phyloP scores from a whole-genome alignment of 2,888 invertebrate species.

The Creontiades dilutus region DNA sequence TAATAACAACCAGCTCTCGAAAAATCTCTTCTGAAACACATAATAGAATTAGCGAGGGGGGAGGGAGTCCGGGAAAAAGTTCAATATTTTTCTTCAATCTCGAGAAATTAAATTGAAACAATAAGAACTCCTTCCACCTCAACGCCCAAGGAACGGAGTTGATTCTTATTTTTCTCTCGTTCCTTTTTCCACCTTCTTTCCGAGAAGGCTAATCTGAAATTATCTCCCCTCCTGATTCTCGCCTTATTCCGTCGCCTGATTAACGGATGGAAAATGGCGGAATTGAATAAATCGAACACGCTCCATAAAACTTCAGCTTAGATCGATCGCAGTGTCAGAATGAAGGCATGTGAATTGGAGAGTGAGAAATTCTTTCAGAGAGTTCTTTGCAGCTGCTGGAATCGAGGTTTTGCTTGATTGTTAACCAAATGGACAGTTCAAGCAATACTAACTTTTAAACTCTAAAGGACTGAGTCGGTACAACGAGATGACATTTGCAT shows the following conservation, averaged over 20 bases:
- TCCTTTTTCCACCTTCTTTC: neutral
- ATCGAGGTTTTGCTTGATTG: too few relatives aligned
- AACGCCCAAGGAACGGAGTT: constrained; percentile 1
- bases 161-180: constrained; percentile 13
- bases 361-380: too few relatives aligned
- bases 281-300: too few relatives aligned
- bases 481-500: too few relatives aligned
- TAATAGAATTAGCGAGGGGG: neutral
- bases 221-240: neutral
- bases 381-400: too few relatives aligned
- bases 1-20: neutral
- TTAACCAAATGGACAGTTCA: too few relatives aligned
- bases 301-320: too few relatives aligned
- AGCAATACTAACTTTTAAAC: too few relatives aligned
- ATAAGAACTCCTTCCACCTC: neutral
- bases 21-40: constrained; percentile 32
- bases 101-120: constrained; percentile 42
- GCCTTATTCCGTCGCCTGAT: neutral
- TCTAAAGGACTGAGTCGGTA: too few relatives aligned
- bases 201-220: neutral
- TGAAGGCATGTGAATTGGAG: too few relatives aligned
- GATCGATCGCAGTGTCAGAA: too few relatives aligned
- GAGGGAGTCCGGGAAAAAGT: neutral
- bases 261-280: neutral
- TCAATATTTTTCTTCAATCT: constrained; percentile 42